Evolutionary conservation across 2,113 vertebrate species (phyloP).

Genomic region (Vulpes vulpes): DNA sequence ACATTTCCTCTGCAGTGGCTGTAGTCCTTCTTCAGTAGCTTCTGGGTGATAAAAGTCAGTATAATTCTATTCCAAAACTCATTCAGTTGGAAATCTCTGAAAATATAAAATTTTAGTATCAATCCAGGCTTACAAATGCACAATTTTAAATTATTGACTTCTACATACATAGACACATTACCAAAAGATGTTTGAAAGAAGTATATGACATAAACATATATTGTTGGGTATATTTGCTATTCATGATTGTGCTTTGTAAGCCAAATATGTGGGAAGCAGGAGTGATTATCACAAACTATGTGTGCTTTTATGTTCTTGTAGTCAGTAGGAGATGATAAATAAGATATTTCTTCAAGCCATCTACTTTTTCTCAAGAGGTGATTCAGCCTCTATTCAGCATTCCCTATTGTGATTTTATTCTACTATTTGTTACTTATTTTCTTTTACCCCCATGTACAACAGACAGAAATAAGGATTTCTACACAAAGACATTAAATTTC

Average conservation of each 20-base stretch:
- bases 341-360: not conserved
- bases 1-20: not conserved
- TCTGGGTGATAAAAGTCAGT: constrained; percentile 51
- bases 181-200: constrained; percentile 43
- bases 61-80: constrained; percentile 59
- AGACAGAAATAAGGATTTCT: not conserved
- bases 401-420: not conserved
- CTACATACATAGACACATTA: not conserved
- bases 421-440: not conserved
- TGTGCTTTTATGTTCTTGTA: not conserved
- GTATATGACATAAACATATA: constrained; percentile 12
- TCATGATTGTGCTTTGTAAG: not conserved
- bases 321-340: not conserved
- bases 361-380: not conserved
- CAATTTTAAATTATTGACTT: constrained; percentile 67
- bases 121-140: not conserved
- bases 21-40: constrained; percentile 18
- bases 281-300: not conserved
- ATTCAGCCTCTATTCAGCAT: not conserved
- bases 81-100: constrained; percentile 42
- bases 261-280: not conserved
- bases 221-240: not conserved
- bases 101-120: constrained; percentile 61
- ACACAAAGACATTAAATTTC: constrained; percentile 20
- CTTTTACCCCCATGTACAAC: not conserved